Conservation (phyloP, 2,888 invertebrate genomes). For the Leuctra nigra region DNA sequence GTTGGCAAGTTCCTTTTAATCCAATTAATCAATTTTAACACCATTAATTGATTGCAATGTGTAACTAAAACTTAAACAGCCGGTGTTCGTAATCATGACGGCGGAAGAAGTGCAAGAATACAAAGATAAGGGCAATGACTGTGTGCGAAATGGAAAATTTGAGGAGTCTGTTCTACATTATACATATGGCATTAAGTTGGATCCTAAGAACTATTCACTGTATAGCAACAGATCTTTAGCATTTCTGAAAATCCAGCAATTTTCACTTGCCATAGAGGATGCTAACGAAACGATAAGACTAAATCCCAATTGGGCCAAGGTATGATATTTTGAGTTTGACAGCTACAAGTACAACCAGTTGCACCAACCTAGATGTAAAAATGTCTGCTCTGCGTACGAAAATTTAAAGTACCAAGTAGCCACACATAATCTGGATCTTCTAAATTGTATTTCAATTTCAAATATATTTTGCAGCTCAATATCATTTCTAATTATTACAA, state of each 20-base stretch:
- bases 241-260: conserved; percentile 69
- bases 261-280: conserved; percentile 69
- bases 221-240: conserved; percentile 77
- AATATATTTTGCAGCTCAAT: too few species aligned
- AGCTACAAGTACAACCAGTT: neutral
- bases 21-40: too few species aligned
- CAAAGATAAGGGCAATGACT: conserved; percentile 68
- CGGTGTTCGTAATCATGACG: too few species aligned
- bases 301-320: conserved; percentile 74
- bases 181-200: conserved; percentile 68
- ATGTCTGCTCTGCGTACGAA: too few species aligned
- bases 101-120: conserved; percentile 47
- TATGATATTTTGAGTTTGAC: conserved; percentile 37
- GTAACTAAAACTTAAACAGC: too few species aligned
- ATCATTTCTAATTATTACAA: too few species aligned
- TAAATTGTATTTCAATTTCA: neutral
- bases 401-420: neutral
- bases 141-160: conserved; percentile 63
- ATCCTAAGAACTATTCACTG: conserved; percentile 60
- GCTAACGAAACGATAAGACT: conserved; percentile 67
- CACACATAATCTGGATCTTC: neutral
- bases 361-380: neutral
- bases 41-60: too few species aligned
- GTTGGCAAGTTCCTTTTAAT: too few species aligned
- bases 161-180: conserved; percentile 74